Evolutionary conservation across 2,113 vertebrate genomes (phyloP), one percentile per base, ranked within the genome.

Genomic region (Psettodes erumei): DNA sequence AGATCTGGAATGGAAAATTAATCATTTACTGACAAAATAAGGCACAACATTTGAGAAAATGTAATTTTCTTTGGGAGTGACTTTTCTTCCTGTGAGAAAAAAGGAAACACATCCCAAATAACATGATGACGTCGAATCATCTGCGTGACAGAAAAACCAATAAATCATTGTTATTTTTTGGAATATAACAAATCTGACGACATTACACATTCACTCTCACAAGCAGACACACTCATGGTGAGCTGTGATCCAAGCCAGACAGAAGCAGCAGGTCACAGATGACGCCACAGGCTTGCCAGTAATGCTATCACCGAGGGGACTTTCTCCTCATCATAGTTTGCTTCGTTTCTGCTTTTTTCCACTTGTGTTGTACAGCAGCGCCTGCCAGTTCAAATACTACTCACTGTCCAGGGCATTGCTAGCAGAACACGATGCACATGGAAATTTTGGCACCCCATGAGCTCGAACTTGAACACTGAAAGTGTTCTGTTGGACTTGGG

Each of bases 261-360:
- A 65, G 47, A 78, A 79, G 19, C 50, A 71, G 12, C 4, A 0
- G 65, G 45, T 80, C 81, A 79, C 62, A 65, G 55, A 85, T 91
- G 88, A 88, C 32, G 35, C 28, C 37, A 27, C 4, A 8, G 30
- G 9, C 7, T 48, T 66, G 23, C 64, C 47, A 16, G 47, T 63
- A 71, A 81, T 0, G 1, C 6, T 11, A 12, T 59, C 43, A 40
- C 65, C 38, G 30, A 13, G 1, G 38, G 51, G 51, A 68, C 21
- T 32, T 71, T 73, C 43, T 77, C 23, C 38, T 23, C 13, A 12
- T 64, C 51, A 10, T 10, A 43, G 21, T 43, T 40, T 6, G 6
- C 23, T 61, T 51, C 3, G 8, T 37, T 60, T 70, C 19, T 8
- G 15, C 2, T 13, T 37, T 42, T 60, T 83, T 50, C 64, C 51